Evolutionary conservation across 1,140 invertebrate genomes (phyloP).

Genomic region (Rhyacophila brunnea): DNA sequence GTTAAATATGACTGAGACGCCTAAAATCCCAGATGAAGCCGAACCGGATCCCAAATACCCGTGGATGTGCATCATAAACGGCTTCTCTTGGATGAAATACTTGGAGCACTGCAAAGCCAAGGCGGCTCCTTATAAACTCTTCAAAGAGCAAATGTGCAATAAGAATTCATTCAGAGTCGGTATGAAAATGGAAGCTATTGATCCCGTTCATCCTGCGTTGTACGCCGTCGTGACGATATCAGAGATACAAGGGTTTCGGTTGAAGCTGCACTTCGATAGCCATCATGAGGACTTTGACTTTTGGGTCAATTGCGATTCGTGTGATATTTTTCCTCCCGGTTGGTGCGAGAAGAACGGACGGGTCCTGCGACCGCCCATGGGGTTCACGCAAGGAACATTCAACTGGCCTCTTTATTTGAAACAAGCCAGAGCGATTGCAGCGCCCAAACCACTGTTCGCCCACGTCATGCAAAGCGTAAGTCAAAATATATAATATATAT

Average conservation of each 20-base stretch:
- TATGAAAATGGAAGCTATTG: constrained; percentile 92
- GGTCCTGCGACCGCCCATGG: constrained; percentile 72
- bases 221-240: constrained; percentile 87
- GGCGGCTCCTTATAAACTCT: constrained; percentile 73
- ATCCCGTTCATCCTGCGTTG: constrained; percentile 84
- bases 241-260: constrained; percentile 78
- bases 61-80: constrained; percentile 66
- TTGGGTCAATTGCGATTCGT: constrained; percentile 89
- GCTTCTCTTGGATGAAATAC: constrained; percentile 76
- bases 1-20: background rate
- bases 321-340: constrained; percentile 89
- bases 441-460: constrained; percentile 75
- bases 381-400: constrained; percentile 64
- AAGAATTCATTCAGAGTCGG: constrained; percentile 78
- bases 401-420: constrained; percentile 85
- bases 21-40: background rate
- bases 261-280: constrained; percentile 91
- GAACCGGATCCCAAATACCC: constrained; percentile 52
- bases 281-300: constrained; percentile 89
- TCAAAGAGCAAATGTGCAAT: constrained; percentile 73
- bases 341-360: constrained; percentile 86
- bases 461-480: constrained; percentile 50
- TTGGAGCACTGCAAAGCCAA: constrained; percentile 69
- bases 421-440: constrained; percentile 71
- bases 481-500: too few species aligned